These are phyloP conservation scores for Protula sp. DNA, from an alignment of 2,888 invertebrate species.

Conservation along the genomic window DNA sequence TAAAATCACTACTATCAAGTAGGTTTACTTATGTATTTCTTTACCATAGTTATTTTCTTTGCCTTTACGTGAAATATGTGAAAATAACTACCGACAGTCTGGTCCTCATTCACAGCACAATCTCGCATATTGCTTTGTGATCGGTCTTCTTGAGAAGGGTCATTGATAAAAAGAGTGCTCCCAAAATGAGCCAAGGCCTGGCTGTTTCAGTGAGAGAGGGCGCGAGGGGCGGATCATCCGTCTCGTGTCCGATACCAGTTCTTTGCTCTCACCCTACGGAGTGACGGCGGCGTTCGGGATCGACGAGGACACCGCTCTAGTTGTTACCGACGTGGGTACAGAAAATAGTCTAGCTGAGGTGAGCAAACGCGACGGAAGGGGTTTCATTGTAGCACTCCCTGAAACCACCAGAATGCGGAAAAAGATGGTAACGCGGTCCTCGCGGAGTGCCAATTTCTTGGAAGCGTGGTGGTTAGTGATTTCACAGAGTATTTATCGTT, in stretches of 20 bases:
- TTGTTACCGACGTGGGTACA: conserved; percentile 28
- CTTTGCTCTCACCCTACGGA: conserved; percentile 13
- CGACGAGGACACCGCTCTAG: conserved; percentile 34
- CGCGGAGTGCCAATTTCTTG: too few relatives aligned
- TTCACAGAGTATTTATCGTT: too few relatives aligned
- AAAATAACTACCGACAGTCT: too few relatives aligned
- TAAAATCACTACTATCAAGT: conserved; percentile 26
- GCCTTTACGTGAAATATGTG: too few relatives aligned
- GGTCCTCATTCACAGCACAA: too few relatives aligned
- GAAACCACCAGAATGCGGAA: conserved; percentile 18
- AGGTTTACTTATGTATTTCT: conserved; percentile 14
- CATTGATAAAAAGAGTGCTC: too few relatives aligned
- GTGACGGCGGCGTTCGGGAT: conserved; percentile 28
- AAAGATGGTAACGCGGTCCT: too few relatives aligned
- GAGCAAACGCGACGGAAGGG: conserved; percentile 9
- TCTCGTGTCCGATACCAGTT: conserved; percentile 29
- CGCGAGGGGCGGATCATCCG: conserved; percentile 34
- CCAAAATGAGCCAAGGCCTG: too few relatives aligned
- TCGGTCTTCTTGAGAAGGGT: too few relatives aligned
- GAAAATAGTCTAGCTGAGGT: conserved; percentile 24
- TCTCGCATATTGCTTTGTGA: too few relatives aligned
- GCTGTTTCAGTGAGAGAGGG: conserved; percentile 28
- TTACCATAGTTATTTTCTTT: too few relatives aligned
- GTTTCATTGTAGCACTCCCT: conserved; percentile 27
- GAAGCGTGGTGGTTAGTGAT: too few relatives aligned